Evolutionary conservation across 2,888 invertebrate genomes (phyloP), one percentile per base, ranked within the genome.

Genomic region (Gastracanthus pulcherrimus): DNA sequence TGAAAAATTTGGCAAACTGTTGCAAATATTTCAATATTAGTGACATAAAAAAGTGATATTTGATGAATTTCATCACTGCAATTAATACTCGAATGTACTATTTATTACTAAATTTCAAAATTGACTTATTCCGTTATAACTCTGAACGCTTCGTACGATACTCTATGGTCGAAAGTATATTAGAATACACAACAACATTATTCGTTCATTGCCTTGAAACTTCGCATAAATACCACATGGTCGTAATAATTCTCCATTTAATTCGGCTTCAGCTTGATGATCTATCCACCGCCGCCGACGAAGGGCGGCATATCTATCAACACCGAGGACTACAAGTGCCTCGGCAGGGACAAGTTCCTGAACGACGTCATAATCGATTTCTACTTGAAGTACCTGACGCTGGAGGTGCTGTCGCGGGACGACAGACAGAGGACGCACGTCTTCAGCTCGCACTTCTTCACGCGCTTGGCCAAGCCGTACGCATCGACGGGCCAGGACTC

Each of bases 291-390:
- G 19, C 96, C 97, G 26, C 97, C 96, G 36, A 96, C 96, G 0
- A 96, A 96, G 89, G 97, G 97, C 76, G 96, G 97, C 13, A 96
- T 98, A 86, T 94, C 96, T 16, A 96, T 98, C 48, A 97, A 97
- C 84, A 97, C 96, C 19, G 97, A 97, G 92, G 98, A 98, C 91
- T 96, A 97, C 87, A 94, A 95, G 91, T 98, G 98, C 92, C 93
- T 99, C 84, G 97, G 96, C 16, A 95, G 96, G 88, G 97, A 97
- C 92, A 96, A 97, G 88, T 99, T 98, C 92, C 93, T 99, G 76
- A 99, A 99, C 92, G 99, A 99, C 93, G 97, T 97, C 85, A 98
- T 99, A 80, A 98, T 99, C 86, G 98, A 99, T 91, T 99, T 99
- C 92, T 99, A 98, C 93, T 93, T 99, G 83, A 97, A 97, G 93